Percentiles rank a stretch among this genome's conserved stretches.
phyloP scores from a whole-genome alignment of 2,888 invertebrate genomes.

The Calameuta filiformis region DNA sequence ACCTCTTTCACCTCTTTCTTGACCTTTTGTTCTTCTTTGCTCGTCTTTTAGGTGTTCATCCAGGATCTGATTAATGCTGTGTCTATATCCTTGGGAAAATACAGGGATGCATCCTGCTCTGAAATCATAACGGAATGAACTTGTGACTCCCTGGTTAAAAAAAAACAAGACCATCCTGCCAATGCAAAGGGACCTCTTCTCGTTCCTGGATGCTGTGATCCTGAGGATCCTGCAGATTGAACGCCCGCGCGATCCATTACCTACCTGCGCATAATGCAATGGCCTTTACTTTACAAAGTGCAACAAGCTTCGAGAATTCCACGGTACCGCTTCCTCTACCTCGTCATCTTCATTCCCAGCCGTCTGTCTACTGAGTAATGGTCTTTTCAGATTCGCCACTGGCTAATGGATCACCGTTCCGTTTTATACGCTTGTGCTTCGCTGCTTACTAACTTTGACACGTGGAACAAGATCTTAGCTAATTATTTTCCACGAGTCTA shows the following conservation, averaged over 20 bases:
- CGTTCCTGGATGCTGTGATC: not conserved
- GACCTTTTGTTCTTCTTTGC: conserved; percentile 8
- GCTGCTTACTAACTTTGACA: not conserved
- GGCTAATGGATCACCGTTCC: not conserved
- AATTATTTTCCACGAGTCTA: not conserved
- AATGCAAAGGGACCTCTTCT: not conserved
- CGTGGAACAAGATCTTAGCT: not conserved
- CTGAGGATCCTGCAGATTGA: not conserved
- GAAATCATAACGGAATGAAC: not conserved
- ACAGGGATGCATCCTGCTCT: not conserved
- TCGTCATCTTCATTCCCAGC: not conserved
- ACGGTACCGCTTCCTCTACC: not conserved
- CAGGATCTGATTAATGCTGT: not conserved
- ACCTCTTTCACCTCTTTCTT: conserved; percentile 25
- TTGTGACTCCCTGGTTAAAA: not conserved
- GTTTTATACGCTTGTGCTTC: not conserved
- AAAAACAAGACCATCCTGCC: not conserved
- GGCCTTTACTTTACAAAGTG: not conserved
- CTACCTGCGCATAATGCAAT: not conserved
- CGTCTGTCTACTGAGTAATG: not conserved
- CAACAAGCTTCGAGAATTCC: not conserved
- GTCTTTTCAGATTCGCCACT: not conserved
- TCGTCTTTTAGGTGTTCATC: conserved; percentile 2
- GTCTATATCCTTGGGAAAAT: not conserved
- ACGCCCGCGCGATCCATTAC: not conserved